Conservation (phyloP, 2,888 invertebrate species). For the Torymus aiolomorphi region DNA sequence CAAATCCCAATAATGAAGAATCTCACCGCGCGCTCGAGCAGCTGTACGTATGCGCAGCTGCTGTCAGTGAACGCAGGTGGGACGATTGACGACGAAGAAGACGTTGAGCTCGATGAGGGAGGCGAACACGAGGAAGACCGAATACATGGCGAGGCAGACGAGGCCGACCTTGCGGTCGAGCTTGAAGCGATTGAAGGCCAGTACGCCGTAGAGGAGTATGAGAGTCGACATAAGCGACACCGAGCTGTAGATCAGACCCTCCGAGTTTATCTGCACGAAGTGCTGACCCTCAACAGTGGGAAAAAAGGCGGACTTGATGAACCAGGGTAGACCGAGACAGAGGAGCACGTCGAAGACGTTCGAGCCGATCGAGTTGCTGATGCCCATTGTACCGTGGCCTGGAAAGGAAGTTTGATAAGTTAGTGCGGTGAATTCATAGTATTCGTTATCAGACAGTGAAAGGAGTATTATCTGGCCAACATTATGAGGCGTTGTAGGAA, state of each 20-base stretch:
- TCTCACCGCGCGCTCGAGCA: too few relatives aligned
- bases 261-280: slow-evolving; percentile 84
- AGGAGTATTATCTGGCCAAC: too few relatives aligned
- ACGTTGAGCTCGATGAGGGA: slow-evolving; percentile 86
- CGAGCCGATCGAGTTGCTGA: slow-evolving; percentile 88
- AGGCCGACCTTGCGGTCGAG: slow-evolving; percentile 84
- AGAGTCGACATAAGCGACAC: slow-evolving; percentile 85
- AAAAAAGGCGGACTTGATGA: slow-evolving; percentile 82
- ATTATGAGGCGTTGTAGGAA: too few relatives aligned
- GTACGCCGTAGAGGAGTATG: slow-evolving; percentile 81
- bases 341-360: slow-evolving; percentile 89
- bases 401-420: slow-evolving; percentile 24
- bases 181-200: slow-evolving; percentile 82
- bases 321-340: slow-evolving; percentile 88
- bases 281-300: slow-evolving; percentile 79
- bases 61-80: slow-evolving; percentile 77
- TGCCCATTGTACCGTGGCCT: slow-evolving; percentile 87
- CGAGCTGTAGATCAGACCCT: slow-evolving; percentile 86
- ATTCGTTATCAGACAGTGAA: too few relatives aligned
- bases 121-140: slow-evolving; percentile 82
- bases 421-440: too few relatives aligned
- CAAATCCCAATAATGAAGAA: too few relatives aligned
- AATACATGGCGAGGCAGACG: slow-evolving; percentile 82
- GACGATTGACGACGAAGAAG: slow-evolving; percentile 85
- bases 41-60: not conserved